Percentiles rank a stretch among this genome's conserved stretches.
Evolutionary conservation across 2,888 invertebrate genomes (phyloP).

Genomic region (Tuta absoluta): DNA sequence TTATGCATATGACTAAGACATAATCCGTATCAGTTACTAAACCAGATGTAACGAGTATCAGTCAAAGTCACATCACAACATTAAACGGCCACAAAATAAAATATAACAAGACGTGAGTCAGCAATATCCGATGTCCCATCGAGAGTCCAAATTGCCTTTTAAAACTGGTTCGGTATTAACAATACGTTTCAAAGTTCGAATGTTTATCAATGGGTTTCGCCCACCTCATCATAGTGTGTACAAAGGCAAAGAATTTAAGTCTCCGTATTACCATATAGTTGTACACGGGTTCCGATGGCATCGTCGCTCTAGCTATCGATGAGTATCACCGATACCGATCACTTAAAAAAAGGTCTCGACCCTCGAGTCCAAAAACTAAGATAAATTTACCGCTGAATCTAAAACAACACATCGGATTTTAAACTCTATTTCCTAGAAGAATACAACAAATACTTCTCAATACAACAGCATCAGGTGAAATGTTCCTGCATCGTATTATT

Average conservation of each 20-base stretch:
- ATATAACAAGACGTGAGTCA: slow-evolving; percentile 55
- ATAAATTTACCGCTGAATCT: slow-evolving; percentile 36
- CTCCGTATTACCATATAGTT: slow-evolving; percentile 71
- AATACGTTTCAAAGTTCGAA: slow-evolving; percentile 59
- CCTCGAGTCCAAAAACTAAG: slow-evolving; percentile 51
- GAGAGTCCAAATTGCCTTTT: slow-evolving; percentile 73
- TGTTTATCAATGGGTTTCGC: slow-evolving; percentile 77
- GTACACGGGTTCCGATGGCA: slow-evolving; percentile 59
- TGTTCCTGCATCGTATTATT: slow-evolving; percentile 53
- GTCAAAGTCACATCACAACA: slow-evolving; percentile 46
- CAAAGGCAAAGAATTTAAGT: slow-evolving; percentile 69
- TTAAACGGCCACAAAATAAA: slow-evolving; percentile 42
- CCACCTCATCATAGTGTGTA: slow-evolving; percentile 78
- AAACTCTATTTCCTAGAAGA: slow-evolving; percentile 39
- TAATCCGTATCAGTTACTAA: slow-evolving; percentile 35
- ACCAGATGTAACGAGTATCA: slow-evolving; percentile 43
- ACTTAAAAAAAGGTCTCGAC: slow-evolving; percentile 67
- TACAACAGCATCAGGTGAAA: slow-evolving; percentile 36
- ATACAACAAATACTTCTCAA: slow-evolving; percentile 33
- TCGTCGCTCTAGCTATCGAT: slow-evolving; percentile 67
- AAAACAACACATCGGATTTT: slow-evolving; percentile 39
- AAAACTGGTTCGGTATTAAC: slow-evolving; percentile 71
- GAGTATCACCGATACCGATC: slow-evolving; percentile 69
- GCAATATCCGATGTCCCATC: slow-evolving; percentile 70
- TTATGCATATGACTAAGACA: slow-evolving; percentile 30